Conservation (phyloP, 2,113 vertebrate genomes). For the Edolisoma coerulescens region DNA sequence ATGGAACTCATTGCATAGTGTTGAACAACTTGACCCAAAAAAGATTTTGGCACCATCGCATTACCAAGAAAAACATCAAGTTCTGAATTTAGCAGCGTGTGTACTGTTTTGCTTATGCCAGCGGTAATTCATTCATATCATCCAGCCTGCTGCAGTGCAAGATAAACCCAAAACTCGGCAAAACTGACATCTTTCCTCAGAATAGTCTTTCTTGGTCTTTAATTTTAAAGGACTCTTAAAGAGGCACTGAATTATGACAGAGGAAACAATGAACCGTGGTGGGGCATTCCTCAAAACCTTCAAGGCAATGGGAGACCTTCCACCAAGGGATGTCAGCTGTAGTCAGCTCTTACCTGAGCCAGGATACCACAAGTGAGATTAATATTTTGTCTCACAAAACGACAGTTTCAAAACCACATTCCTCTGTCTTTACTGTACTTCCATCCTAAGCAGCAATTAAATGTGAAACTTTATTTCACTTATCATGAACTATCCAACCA, state of each 20-base stretch:
- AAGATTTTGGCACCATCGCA: neutral
- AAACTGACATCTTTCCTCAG: neutral
- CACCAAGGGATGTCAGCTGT: neutral
- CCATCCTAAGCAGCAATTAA: neutral
- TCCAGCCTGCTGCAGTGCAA: neutral
- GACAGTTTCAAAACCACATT: neutral
- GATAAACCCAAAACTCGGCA: neutral
- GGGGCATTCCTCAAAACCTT: neutral
- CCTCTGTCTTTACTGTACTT: neutral
- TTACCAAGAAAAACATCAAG: neutral
- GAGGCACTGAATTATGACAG: neutral
- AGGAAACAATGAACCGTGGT: neutral
- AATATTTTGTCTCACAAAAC: neutral
- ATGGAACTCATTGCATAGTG: constrained; percentile 22
- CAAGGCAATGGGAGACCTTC: neutral
- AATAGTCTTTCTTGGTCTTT: neutral
- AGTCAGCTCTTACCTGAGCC: neutral
- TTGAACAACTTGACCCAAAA: neutral
- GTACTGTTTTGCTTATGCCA: neutral
- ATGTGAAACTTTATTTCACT: neutral
- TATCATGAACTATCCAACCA: neutral
- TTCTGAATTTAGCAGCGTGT: neutral
- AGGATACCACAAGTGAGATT: neutral
- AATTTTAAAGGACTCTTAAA: neutral
- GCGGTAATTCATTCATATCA: neutral